Conservation (phyloP, 2,888 invertebrate genomes). For the Unio delphinus region DNA sequence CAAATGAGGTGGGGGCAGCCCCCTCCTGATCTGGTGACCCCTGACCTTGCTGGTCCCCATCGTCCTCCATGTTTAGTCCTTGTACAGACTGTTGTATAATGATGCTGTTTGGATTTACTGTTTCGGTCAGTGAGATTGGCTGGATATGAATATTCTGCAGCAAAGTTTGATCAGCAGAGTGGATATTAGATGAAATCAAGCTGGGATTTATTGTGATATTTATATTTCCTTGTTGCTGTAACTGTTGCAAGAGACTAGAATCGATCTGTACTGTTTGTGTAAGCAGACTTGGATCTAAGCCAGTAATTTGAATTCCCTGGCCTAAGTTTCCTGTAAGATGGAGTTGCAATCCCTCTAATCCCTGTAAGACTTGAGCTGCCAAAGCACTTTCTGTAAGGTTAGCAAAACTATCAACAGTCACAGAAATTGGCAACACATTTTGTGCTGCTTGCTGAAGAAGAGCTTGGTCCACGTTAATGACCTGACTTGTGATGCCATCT, state of each 20-base stretch:
- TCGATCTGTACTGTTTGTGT: constrained; percentile 73
- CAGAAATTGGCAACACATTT: constrained; percentile 57
- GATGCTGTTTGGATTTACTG: constrained; percentile 56
- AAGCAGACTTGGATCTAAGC: constrained; percentile 69
- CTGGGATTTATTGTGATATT: constrained; percentile 68
- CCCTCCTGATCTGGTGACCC: constrained; percentile 20
- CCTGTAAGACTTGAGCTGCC: constrained; percentile 62
- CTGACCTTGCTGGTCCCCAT: constrained; percentile 18
- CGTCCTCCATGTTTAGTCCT: constrained; percentile 28
- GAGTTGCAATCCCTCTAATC: constrained; percentile 68
- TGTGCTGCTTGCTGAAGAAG: constrained; percentile 44
- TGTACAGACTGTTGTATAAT: constrained; percentile 61
- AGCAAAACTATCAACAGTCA: constrained; percentile 49
- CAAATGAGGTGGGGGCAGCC: constrained; percentile 2
- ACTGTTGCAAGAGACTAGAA: constrained; percentile 72
- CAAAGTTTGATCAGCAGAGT: constrained; percentile 46
- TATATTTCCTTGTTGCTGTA: constrained; percentile 69
- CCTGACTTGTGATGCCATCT: constrained; percentile 19
- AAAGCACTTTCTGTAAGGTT: constrained; percentile 46
- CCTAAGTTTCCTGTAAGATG: constrained; percentile 64
- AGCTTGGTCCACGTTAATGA: constrained; percentile 55
- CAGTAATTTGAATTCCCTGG: constrained; percentile 70
- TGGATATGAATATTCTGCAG: constrained; percentile 57
- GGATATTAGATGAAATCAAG: constrained; percentile 25
- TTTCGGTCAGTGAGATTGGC: constrained; percentile 45